Conservation (phyloP, 2,797 vertebrate genomes). For the Limosa lapponica region DNA sequence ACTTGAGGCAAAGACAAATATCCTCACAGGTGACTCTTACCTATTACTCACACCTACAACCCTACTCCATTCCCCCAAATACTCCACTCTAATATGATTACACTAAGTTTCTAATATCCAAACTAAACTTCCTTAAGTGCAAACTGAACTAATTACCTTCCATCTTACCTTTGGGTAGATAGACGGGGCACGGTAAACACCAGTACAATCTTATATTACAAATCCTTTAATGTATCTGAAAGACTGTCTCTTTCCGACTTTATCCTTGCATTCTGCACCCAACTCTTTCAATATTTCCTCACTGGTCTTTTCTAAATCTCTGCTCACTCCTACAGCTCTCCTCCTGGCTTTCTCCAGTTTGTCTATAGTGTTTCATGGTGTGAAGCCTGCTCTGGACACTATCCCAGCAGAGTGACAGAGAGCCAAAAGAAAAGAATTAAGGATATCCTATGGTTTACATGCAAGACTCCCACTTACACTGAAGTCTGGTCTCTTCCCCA, state of each 20-base stretch:
- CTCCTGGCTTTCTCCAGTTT: background rate
- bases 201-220: background rate
- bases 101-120: background rate
- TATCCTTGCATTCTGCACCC: background rate
- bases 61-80: background rate
- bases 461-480: background rate
- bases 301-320: background rate
- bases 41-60: background rate
- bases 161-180: background rate
- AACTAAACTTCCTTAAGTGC: background rate
- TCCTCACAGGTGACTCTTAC: background rate
- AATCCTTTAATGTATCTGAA: background rate
- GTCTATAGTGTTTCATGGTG: background rate
- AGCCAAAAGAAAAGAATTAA: background rate
- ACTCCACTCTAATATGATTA: background rate
- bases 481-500: background rate
- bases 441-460: background rate
- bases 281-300: background rate
- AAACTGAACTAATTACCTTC: background rate
- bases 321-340: background rate
- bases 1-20: background rate
- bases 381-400: conserved; percentile 1
- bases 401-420: background rate
- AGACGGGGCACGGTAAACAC: background rate
- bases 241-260: background rate